These are phyloP conservation scores for Uloborus diversus DNA, from an alignment of 1,140 invertebrate genomes.

Conservation along the genomic window DNA sequence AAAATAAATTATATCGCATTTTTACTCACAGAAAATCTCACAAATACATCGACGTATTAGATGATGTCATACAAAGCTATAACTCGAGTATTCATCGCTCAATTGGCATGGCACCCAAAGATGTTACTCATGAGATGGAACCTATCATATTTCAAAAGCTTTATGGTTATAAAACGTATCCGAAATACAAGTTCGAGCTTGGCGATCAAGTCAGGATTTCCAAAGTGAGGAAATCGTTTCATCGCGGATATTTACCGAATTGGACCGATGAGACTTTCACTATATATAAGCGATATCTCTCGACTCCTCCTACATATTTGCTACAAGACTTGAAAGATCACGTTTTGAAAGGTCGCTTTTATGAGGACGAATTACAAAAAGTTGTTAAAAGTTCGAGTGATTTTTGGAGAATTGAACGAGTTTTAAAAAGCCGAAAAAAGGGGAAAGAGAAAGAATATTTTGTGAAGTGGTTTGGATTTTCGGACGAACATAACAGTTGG, in stretches of 20 bases:
- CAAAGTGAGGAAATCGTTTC: conserved; percentile 29
- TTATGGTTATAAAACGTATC: background rate
- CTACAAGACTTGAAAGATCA: conserved; percentile 21
- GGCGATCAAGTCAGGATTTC: conserved; percentile 59
- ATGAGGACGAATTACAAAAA: conserved; percentile 35
- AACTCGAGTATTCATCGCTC: conserved; percentile 64
- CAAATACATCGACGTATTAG: conserved; percentile 64
- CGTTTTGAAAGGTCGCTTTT: conserved; percentile 36
- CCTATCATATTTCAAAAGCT: conserved; percentile 23
- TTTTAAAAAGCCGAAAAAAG: background rate
- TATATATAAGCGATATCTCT: background rate
- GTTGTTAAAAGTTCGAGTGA: background rate
- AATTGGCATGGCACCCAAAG: conserved; percentile 63
- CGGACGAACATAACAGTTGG: conserved; percentile 3
- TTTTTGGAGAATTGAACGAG: conserved; percentile 16
- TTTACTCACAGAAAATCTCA: conserved; percentile 65
- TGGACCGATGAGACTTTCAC: conserved; percentile 48
- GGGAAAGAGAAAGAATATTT: conserved; percentile 26
- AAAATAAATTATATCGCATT: conserved; percentile 65
- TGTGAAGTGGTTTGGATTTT: conserved; percentile 37
- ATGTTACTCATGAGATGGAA: conserved; percentile 63
- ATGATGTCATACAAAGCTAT: conserved; percentile 57
- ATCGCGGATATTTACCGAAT: conserved; percentile 39
- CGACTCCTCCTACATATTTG: conserved; percentile 18
- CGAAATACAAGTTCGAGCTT: conserved; percentile 57